phyloP scores from a whole-genome alignment of 2,888 invertebrate species.

The Tanytarsus gracilentus region DNA sequence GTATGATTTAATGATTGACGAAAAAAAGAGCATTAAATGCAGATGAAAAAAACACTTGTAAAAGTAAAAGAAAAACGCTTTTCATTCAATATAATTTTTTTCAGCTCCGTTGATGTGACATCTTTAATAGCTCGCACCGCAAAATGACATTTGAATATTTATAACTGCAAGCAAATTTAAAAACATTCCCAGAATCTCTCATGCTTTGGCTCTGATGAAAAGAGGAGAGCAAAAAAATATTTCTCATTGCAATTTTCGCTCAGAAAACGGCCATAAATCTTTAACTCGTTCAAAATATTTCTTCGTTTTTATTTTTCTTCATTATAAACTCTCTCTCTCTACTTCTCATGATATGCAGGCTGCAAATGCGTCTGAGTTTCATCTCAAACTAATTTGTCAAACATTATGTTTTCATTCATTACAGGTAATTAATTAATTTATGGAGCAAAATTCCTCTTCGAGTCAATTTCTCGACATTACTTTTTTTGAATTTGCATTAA shows the following conservation, averaged over 20 bases:
- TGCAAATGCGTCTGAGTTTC: background rate
- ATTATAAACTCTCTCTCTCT: background rate
- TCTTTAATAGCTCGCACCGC: slow-evolving; percentile 7
- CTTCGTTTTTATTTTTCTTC: background rate
- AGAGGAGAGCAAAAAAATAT: slow-evolving; percentile 5
- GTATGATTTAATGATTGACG: background rate
- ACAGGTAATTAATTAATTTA: no score
- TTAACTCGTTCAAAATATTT: background rate
- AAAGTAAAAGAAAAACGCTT: background rate
- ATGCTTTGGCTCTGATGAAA: no score
- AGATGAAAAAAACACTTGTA: background rate
- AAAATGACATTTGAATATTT: slow-evolving; percentile 13
- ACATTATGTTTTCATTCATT: no score
- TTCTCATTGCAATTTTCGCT: slow-evolving; percentile 9
- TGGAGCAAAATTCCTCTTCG: no score
- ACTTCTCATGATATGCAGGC: background rate
- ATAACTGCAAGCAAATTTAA: slow-evolving; percentile 13
- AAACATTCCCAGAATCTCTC: background rate
- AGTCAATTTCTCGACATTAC: no score
- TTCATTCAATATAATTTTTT: no score
- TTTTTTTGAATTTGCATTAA: no score
- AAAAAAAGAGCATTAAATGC: background rate
- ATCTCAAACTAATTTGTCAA: no score
- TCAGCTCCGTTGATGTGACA: slow-evolving; percentile 7
- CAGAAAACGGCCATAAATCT: slow-evolving; percentile 14